Conservation (phyloP, 1,140 invertebrate species). For the Littorina saxatilis region DNA sequence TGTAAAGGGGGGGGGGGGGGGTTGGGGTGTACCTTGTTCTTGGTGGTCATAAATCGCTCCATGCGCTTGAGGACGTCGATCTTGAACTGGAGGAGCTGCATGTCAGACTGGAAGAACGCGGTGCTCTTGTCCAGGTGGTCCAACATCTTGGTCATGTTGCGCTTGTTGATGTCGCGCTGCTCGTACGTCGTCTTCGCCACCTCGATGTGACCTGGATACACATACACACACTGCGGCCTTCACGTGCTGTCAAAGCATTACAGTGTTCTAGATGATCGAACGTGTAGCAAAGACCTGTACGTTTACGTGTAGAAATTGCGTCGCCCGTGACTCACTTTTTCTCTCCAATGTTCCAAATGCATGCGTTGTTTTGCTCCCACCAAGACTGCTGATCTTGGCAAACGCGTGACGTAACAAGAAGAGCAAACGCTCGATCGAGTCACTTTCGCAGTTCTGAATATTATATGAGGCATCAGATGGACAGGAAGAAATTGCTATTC, state of each 20-base stretch:
- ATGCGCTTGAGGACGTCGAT: slow-evolving; percentile 27
- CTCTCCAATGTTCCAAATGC: no score
- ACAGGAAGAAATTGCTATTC: no score
- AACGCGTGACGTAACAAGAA: no score
- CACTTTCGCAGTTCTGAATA: no score
- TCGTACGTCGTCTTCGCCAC: slow-evolving; percentile 21
- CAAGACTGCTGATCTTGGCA: no score
- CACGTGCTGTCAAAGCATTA: no score
- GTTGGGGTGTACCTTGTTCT: slow-evolving; percentile 33
- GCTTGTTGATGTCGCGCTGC: slow-evolving; percentile 24
- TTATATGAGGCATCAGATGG: no score
- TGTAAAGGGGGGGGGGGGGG: no score
- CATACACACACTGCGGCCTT: neutral
- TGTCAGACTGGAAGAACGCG: neutral
- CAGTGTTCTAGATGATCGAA: no score
- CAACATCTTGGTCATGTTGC: slow-evolving; percentile 16
- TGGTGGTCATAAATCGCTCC: slow-evolving; percentile 13
- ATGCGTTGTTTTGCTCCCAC: no score
- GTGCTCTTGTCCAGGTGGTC: neutral
- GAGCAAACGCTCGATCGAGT: no score
- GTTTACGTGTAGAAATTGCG: neutral
- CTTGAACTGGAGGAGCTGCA: slow-evolving; percentile 12
- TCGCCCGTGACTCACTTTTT: neutral
- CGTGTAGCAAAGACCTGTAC: no score
- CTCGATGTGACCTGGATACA: slow-evolving; percentile 13